Conservation (phyloP, 2,797 vertebrate genomes). For the Micrastur ruficollis region DNA sequence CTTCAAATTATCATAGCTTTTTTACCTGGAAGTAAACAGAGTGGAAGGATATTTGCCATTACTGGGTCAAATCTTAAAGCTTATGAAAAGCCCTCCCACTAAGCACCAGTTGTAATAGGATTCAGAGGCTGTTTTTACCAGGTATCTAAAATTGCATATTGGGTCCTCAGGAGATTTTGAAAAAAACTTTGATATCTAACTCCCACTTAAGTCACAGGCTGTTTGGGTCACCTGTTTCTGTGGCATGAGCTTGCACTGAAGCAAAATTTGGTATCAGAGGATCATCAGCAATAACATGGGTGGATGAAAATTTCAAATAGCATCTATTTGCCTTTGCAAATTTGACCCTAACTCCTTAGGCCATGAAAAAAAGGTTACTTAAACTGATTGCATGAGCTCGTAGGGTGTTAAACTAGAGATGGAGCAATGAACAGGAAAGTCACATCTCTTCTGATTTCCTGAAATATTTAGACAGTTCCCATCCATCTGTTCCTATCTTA, state of each 20-base stretch:
- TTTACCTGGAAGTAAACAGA: not conserved
- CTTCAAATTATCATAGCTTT: not conserved
- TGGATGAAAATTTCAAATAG: not conserved
- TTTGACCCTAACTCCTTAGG: not conserved
- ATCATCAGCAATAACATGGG: not conserved
- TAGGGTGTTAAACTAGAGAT: not conserved
- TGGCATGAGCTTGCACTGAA: not conserved
- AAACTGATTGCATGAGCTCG: not conserved
- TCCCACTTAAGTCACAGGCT: not conserved
- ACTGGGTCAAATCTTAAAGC: not conserved
- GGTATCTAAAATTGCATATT: not conserved
- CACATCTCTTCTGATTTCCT: not conserved
- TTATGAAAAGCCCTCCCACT: not conserved
- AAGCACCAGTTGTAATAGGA: not conserved
- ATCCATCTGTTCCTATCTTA: not conserved
- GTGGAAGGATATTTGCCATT: not conserved
- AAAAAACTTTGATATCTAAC: not conserved
- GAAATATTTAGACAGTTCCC: not conserved
- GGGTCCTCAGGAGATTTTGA: not conserved
- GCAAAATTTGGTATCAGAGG: not conserved
- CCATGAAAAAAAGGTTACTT: not conserved
- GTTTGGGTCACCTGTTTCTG: not conserved
- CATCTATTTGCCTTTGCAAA: not conserved
- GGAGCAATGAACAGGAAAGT: not conserved
- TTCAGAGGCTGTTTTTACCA: not conserved